phyloP scores from a whole-genome alignment of 2,888 invertebrate genomes.

The Andricus quercusramuli region DNA sequence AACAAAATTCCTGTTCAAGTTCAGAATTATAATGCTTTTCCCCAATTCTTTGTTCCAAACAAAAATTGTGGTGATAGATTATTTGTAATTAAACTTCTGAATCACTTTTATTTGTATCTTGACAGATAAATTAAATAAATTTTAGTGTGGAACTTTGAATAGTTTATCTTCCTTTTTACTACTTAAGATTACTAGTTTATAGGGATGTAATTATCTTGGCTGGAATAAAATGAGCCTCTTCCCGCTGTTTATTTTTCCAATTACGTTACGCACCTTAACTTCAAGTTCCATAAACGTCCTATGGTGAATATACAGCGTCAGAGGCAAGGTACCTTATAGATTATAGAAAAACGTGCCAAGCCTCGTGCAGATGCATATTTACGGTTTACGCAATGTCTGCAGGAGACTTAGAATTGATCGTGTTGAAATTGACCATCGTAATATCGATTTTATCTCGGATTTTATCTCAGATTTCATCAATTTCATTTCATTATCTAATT shows the following conservation, averaged over 20 bases:
- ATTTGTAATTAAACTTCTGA: neutral
- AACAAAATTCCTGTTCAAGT: too few relatives aligned
- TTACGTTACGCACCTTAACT: neutral
- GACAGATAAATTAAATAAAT: neutral
- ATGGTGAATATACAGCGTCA: slow-evolving; percentile 3
- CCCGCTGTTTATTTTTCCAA: slow-evolving; percentile 1
- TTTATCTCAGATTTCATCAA: neutral
- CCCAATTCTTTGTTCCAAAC: too few relatives aligned
- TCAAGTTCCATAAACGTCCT: neutral
- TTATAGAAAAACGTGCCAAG: slow-evolving; percentile 7
- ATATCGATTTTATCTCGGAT: neutral
- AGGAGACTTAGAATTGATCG: slow-evolving; percentile 49
- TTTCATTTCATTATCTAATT: neutral
- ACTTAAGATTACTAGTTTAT: neutral
- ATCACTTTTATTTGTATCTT: neutral
- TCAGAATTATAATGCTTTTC: too few relatives aligned
- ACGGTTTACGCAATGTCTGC: slow-evolving; percentile 50
- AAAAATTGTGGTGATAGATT: neutral
- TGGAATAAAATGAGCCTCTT: neutral
- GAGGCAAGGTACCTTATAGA: neutral
- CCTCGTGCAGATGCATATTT: slow-evolving; percentile 46
- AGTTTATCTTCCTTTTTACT: neutral
- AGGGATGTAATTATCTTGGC: neutral
- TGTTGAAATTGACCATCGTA: slow-evolving; percentile 40
- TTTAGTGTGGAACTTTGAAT: neutral